Evolutionary conservation across 37 sponge, comb jelly and placozoan species (phyloP).

Genomic region (Ephydatia muelleri): DNA sequence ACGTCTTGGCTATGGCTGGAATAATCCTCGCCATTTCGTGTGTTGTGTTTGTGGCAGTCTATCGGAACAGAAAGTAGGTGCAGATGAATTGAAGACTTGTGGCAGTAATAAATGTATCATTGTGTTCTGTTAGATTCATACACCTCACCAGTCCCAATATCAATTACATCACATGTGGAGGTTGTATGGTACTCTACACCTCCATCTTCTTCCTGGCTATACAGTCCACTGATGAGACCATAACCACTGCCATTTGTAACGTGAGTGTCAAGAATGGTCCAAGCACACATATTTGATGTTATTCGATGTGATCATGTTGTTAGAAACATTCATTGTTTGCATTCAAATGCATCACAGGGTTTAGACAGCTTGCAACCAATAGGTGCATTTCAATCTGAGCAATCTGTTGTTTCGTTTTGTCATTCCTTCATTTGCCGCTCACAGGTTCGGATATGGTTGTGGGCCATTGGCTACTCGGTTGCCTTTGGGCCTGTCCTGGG

Average conservation of each 20-base stretch:
- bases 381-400: neutral
- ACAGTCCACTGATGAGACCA: neutral
- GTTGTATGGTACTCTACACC: neutral
- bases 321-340: too few relatives aligned
- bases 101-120: neutral
- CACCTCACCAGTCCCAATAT: conserved; percentile 13
- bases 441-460: neutral
- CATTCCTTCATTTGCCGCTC: neutral
- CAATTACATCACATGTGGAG: conserved; percentile 8
- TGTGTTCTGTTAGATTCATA: neutral
- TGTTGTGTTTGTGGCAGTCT: neutral
- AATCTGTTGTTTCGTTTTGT: neutral
- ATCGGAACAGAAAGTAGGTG: neutral
- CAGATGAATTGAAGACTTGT: too few relatives aligned
- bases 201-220: conserved; percentile 4
- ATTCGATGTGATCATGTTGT: too few relatives aligned
- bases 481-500: conserved; percentile 21
- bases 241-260: neutral
- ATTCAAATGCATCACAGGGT: too few relatives aligned
- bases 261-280: too few relatives aligned
- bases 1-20: neutral
- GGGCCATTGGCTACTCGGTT: conserved; percentile 4
- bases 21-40: neutral
- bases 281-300: too few relatives aligned
- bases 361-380: neutral